A percentile compares a stretch with the other conserved stretches of the same genome.
phyloP scores from a whole-genome alignment of 2,113 vertebrate species.

The Heliornis fulica region DNA sequence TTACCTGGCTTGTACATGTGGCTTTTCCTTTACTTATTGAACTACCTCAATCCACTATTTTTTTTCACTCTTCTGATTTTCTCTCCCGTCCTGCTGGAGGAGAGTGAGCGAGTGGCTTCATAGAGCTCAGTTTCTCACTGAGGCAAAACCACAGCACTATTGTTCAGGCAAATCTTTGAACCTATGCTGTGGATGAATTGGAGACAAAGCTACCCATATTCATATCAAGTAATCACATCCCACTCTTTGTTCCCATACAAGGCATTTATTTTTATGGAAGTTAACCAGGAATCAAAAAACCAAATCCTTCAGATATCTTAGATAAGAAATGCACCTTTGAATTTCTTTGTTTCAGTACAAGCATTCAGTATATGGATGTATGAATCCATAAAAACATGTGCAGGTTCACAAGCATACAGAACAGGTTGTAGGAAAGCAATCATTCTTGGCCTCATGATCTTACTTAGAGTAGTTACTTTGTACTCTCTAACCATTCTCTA shows the following conservation, averaged over 20 bases:
- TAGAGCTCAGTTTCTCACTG: no score
- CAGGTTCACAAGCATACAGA: background rate
- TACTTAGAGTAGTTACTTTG: background rate
- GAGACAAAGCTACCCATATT: background rate
- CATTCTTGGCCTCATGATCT: background rate
- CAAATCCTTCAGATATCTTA: background rate
- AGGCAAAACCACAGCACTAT: no score
- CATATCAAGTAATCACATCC: background rate
- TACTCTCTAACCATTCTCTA: background rate
- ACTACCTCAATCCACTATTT: no score
- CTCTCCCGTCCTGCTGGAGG: no score
- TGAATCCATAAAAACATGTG: background rate
- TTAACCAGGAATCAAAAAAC: background rate
- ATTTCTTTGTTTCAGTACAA: background rate
- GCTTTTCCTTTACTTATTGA: no score
- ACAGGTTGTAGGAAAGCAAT: background rate
- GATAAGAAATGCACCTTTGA: background rate
- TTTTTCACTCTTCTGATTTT: no score
- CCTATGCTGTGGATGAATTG: background rate
- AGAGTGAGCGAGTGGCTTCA: no score
- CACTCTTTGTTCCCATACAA: background rate
- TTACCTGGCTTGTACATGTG: no score
- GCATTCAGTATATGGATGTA: background rate
- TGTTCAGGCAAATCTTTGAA: background rate
- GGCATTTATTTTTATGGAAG: background rate